phyloP scores from a whole-genome alignment of 2,888 invertebrate genomes.

The Abrostola triplasia region DNA sequence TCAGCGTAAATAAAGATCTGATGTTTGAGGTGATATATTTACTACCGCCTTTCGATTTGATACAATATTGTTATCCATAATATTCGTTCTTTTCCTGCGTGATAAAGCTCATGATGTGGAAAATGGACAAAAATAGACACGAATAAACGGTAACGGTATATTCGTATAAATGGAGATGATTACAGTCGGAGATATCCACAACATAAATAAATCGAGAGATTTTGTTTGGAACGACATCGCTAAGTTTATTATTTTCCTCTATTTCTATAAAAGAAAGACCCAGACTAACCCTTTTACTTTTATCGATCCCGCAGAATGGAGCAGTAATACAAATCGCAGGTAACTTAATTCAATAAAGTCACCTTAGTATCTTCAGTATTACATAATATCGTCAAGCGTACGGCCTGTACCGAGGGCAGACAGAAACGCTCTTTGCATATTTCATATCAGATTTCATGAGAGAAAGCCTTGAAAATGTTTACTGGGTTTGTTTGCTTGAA shows the following conservation, averaged over 20 bases:
- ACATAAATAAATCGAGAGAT: no score
- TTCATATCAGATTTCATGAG: conserved; percentile 66
- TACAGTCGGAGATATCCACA: no score
- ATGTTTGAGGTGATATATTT: no score
- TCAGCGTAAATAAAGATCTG: no score
- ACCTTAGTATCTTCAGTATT: conserved; percentile 40
- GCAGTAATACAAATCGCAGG: conserved; percentile 38
- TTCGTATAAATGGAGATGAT: no score
- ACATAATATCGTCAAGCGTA: conserved; percentile 45
- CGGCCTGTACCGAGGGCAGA: conserved; percentile 42
- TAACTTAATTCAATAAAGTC: conserved; percentile 59
- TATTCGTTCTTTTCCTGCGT: no score
- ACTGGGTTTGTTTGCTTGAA: conserved; percentile 48
- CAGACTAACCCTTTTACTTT: conserved; percentile 13
- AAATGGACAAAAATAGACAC: no score
- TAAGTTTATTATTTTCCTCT: conserved; percentile 1
- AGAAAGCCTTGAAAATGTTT: conserved; percentile 56
- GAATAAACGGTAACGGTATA: no score
- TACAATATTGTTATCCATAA: no score
- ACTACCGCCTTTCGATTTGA: no score
- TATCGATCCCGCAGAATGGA: conserved; percentile 17
- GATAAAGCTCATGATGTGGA: no score
- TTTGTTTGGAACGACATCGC: neutral
- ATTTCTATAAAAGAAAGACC: conserved; percentile 3
- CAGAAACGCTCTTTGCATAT: conserved; percentile 67